Percentiles rank a stretch among this genome's conserved stretches.
These are phyloP conservation scores for Epicampocera succincta DNA, from an alignment of 2,888 invertebrate genomes.

Conservation along the genomic window DNA sequence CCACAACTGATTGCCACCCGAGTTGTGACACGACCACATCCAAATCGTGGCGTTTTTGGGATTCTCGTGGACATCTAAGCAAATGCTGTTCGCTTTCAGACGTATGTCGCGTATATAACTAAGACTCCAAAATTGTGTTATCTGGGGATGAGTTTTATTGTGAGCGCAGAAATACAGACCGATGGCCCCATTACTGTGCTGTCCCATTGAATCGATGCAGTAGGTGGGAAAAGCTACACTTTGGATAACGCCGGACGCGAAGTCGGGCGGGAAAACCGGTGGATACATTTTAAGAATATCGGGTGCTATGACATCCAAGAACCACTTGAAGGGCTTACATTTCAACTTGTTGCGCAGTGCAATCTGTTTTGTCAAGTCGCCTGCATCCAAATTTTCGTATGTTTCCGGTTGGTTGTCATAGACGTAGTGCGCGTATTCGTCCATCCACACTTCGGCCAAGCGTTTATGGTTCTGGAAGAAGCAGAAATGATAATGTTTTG, in stretches of 20 bases:
- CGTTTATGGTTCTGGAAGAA: constrained; percentile 91
- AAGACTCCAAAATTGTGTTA: constrained; percentile 75
- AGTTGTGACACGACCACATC: constrained; percentile 93
- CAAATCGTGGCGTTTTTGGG: constrained; percentile 87
- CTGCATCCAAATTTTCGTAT: constrained; percentile 87
- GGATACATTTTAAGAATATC: constrained; percentile 94
- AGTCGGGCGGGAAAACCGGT: constrained; percentile 90
- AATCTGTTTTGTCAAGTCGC: constrained; percentile 89
- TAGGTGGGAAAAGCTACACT: constrained; percentile 85
- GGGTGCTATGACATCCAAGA: constrained; percentile 94
- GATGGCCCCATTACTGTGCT: constrained; percentile 76
- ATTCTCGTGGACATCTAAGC: constrained; percentile 91
- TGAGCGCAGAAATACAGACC: constrained; percentile 74
- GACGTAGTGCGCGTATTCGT: constrained; percentile 94
- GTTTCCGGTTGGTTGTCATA: constrained; percentile 89
- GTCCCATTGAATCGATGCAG: constrained; percentile 87
- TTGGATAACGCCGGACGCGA: constrained; percentile 89
- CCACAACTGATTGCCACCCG: constrained; percentile 95
- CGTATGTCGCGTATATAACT: constrained; percentile 76
- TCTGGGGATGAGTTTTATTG: constrained; percentile 72
- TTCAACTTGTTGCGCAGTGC: constrained; percentile 87
- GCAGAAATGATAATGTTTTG: background rate
- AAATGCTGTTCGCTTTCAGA: constrained; percentile 84
- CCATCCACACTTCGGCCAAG: constrained; percentile 97
- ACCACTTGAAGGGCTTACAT: constrained; percentile 97